Base-by-base conservation (phyloP, 2,113 vertebrate species). In the Microtus richardsoni region DNA sequence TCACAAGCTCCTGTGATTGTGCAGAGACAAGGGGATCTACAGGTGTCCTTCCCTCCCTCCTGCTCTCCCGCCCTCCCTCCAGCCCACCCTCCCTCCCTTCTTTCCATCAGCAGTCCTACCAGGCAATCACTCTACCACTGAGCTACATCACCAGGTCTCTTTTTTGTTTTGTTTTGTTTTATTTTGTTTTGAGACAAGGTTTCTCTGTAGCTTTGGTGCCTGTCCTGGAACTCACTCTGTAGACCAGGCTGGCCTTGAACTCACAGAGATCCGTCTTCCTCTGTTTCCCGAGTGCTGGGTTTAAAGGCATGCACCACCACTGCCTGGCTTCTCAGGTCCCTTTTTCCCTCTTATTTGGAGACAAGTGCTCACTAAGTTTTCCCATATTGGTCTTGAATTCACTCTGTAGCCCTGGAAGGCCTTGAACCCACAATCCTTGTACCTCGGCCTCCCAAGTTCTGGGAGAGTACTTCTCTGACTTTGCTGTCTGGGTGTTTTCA, bases 401-500 rank as follows among this genome's bases (percentile, higher is more conserved):
- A 47, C 62, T 66, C 39, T 66, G 80, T 44, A 44, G 39, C 39
- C 80, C 24, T n/a, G 13, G 7, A 3, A 44, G n/a, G 24, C 24
- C n/a, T 54, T 44, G 58, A 44, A 85, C 16, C 11, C 16, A 19
- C 26, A 44, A 47, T 66, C 60, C n/a, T 39, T 26, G 16, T 47
- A 26, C 16, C 9, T 47, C 4, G 3, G 75, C 30, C 60, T 3
- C 33, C 39, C n/a, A 62, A 26, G 80, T 26, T 60, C 58, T 84
- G 60, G 39, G 14, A 33, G 54, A 16, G 26, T 12, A 13, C 4
- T 30, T 33, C 0, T 4, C 30, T 10, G 75, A 14, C 49, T 30
- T 66, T n/a, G 71, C 24, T 30, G 1, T 1, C 0, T 0, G 10
- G 0, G 3, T 0, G n/a, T 3, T 1, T n/a, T 26, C 44, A 2